Evolutionary conservation across 92 coral and sea anemone genomes (phyloP), one percentile per base, ranked within the genome.

Genomic region (Paragorgia papillata): DNA sequence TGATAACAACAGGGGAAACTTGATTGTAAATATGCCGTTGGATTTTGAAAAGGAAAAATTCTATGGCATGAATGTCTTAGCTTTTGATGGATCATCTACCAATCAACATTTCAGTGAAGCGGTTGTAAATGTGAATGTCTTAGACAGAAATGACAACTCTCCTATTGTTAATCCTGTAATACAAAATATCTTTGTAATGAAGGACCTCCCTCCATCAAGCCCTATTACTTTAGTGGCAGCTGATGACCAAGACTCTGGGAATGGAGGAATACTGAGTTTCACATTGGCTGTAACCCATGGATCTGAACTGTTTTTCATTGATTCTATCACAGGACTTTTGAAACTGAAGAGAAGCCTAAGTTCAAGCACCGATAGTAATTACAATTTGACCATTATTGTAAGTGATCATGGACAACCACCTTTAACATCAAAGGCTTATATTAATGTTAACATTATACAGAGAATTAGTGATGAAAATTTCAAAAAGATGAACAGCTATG

Each of bases 71-170:
- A 79, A 75, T 61, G 97, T 89, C 8, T 90, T 88, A 62, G 98
- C 98, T 31, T 57, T 91, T 35, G 97, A 91, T 69, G 81, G 84
- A 50, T 84, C 97, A 24, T 48, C 30, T 28, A 82, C 67, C 15
- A 64, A 86, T 35, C 92, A 87, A 78, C 85, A 74, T 55, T 66
- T 77, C 33, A 51, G 85, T 9, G 64, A 60, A 50, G 77, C 91
- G 28, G 75, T 44, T n/a, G 88, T 89, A 9, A 74, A 46, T 80
- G 76, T 94, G 35, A 81, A 78, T 39, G 57, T 94, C 12, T 31
- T 88, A 31, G 98, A 94, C 64, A 30, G 88, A 2, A 94, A 94
- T 67, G 97, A 94, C 74, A 94, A 91, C 75, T 80, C 93, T 32
- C 98, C 97, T 1, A 24, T 54, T 1, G 66, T 91, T 51, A 79